These are phyloP conservation scores for Pangasius krempfi DNA, from an alignment of 2,797 vertebrate genomes.

Conservation along the genomic window DNA sequence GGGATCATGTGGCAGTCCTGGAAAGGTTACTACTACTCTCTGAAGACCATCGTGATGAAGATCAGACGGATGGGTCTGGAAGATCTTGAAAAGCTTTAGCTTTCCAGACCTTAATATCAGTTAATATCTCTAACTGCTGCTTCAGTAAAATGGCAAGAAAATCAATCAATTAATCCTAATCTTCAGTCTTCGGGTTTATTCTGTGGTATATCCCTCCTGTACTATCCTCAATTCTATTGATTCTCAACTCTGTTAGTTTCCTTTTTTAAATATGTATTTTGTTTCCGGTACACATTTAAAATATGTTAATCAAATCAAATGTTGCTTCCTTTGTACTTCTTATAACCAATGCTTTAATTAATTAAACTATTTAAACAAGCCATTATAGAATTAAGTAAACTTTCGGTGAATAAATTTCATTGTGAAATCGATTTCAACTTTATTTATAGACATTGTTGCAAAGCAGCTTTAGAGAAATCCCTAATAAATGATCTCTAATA, in stretches of 20 bases:
- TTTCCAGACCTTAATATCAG: too few relatives aligned
- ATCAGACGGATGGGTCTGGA: conserved; percentile 49
- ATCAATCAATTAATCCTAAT: not conserved
- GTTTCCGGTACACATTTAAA: not conserved
- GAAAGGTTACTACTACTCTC: conserved; percentile 58
- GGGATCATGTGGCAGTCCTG: conserved; percentile 38
- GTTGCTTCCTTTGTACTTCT: not conserved
- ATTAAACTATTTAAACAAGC: not conserved
- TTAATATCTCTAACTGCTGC: not conserved
- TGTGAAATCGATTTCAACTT: not conserved
- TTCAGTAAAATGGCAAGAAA: not conserved
- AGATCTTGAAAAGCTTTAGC: not conserved
- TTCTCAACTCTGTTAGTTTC: not conserved
- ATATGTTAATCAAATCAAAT: not conserved
- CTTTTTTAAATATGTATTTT: not conserved
- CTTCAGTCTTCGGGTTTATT: not conserved
- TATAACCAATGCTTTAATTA: not conserved
- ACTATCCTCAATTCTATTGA: not conserved
- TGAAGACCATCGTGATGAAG: conserved; percentile 66
- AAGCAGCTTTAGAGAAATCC: not conserved
- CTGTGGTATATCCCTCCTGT: not conserved
- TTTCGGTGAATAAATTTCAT: not conserved
- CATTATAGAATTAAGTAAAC: not conserved
- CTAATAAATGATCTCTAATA: too few relatives aligned
- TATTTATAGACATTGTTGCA: not conserved